A percentile compares a stretch with the other conserved stretches of the same genome.
Conservation (phyloP, 1,140 invertebrate species). For the Eriocheir sinensis region DNA sequence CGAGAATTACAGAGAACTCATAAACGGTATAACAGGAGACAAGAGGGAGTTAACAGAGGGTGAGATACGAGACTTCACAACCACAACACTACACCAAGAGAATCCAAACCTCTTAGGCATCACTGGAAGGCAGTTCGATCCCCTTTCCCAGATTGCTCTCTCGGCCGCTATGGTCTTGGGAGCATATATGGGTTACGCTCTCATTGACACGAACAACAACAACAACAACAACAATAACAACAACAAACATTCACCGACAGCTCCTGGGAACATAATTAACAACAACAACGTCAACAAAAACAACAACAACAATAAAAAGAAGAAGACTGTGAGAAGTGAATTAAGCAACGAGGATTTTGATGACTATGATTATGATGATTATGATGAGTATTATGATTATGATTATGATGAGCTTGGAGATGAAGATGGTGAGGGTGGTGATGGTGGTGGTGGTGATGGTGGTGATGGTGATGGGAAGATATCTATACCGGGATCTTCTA, state of each 20-base stretch:
- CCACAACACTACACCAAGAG: background rate
- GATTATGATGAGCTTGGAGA: too few species aligned
- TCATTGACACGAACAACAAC: constrained; percentile 50
- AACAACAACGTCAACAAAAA: background rate
- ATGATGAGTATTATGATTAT: too few species aligned
- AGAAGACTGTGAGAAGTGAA: background rate
- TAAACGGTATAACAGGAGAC: background rate
- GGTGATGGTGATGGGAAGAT: too few species aligned
- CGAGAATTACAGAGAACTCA: too few species aligned
- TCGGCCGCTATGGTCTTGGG: constrained; percentile 64
- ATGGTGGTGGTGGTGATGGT: too few species aligned
- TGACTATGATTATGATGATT: too few species aligned
- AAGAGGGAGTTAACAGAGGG: background rate
- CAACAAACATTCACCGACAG: background rate
- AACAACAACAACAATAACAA: background rate
- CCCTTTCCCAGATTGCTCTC: constrained; percentile 55
- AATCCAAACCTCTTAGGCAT: background rate
- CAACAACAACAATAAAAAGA: background rate
- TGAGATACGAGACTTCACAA: background rate
- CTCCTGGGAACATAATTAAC: background rate
- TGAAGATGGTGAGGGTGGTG: too few species aligned
- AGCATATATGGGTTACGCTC: constrained; percentile 49
- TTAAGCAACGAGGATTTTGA: background rate
- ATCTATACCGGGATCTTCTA: too few species aligned
- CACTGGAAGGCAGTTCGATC: constrained; percentile 23